These are phyloP conservation scores for Antedon mediterranea DNA, from an alignment of 53 echinoderm and acorn worm species.

Conservation along the genomic window DNA sequence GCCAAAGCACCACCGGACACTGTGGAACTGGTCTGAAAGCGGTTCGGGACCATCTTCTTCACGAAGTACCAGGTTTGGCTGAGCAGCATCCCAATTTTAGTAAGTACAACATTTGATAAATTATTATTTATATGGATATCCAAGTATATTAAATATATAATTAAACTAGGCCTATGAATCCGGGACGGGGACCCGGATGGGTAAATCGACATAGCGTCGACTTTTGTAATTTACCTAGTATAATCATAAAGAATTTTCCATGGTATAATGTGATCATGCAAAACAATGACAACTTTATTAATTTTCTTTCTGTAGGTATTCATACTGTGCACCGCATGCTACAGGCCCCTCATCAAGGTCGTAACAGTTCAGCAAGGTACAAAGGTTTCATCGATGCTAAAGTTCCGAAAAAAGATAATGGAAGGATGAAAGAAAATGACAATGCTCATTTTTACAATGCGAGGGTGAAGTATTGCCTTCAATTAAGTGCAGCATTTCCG, in stretches of 20 bases:
- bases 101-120: too few species aligned
- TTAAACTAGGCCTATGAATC: too few species aligned
- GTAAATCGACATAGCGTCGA: too few species aligned
- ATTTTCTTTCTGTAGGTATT: neutral
- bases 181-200: too few species aligned
- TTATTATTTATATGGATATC: too few species aligned
- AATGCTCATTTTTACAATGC: slow-evolving; percentile 44
- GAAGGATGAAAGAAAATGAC: slow-evolving; percentile 8
- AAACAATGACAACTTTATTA: too few species aligned
- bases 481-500: slow-evolving; percentile 12
- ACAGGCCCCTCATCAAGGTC: neutral
- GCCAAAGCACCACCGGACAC: neutral
- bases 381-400: slow-evolving; percentile 21
- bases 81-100: neutral
- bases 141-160: too few species aligned
- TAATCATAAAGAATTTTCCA: too few species aligned
- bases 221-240: too few species aligned
- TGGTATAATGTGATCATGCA: too few species aligned
- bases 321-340: neutral
- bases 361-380: neutral
- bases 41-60: neutral
- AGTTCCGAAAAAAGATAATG: slow-evolving; percentile 19
- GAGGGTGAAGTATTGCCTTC: slow-evolving; percentile 17
- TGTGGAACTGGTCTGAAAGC: neutral
- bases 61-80: neutral